phyloP scores from a whole-genome alignment of 2,113 vertebrate species.

The Crotalus viridis region DNA sequence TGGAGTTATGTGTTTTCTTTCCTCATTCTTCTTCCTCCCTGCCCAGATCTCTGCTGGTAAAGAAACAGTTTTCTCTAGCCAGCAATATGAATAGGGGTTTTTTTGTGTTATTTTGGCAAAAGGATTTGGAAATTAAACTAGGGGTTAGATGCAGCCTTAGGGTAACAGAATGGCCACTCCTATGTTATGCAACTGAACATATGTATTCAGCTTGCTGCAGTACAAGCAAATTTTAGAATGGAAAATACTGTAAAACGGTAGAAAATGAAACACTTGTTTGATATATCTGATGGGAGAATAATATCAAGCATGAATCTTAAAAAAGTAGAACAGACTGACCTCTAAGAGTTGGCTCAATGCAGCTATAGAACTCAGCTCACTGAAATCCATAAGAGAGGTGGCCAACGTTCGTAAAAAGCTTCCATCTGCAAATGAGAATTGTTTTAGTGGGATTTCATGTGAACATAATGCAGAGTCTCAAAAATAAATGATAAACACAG shows the following conservation, averaged over 20 bases:
- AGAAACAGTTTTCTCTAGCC: background rate
- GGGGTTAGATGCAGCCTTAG: background rate
- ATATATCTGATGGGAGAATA: background rate
- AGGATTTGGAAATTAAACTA: background rate
- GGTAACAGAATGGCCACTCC: background rate
- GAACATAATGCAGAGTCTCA: background rate
- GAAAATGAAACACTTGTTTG: background rate
- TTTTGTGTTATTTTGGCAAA: background rate
- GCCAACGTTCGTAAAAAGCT: slow-evolving; percentile 93
- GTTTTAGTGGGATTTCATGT: background rate
- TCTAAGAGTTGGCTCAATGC: slow-evolving; percentile 95
- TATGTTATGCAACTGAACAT: background rate
- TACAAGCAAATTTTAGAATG: background rate
- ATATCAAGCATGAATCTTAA: slow-evolving; percentile 10
- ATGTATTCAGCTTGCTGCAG: background rate
- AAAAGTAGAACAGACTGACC: slow-evolving; percentile 70
- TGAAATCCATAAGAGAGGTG: slow-evolving; percentile 92
- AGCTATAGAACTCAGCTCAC: slow-evolving; percentile 92
- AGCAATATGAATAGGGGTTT: background rate
- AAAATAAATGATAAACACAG: background rate
- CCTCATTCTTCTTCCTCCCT: background rate
- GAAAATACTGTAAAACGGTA: background rate
- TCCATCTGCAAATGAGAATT: slow-evolving; percentile 78
- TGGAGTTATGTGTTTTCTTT: background rate
- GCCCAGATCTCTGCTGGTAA: background rate